Evolutionary conservation across 2,113 vertebrate genomes (phyloP).

Genomic region (Athene noctua): DNA sequence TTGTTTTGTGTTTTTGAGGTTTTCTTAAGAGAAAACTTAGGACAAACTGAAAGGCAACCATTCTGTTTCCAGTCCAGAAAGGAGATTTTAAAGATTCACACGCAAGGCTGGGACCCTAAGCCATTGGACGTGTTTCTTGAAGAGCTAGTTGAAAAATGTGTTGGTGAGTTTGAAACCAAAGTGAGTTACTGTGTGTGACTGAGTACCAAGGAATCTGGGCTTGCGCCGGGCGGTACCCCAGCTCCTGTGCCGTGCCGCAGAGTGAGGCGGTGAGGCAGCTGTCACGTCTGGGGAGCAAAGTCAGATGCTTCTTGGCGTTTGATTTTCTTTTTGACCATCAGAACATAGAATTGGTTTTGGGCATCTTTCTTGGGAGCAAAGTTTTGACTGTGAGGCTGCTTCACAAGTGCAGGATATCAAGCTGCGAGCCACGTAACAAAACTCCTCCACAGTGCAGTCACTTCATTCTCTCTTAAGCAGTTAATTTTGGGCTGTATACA

Average conservation of each 20-base stretch:
- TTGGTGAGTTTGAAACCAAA: conserved; percentile 76
- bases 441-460: not conserved
- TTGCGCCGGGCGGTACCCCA: not conserved
- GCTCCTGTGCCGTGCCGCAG: not conserved
- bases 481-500: not conserved
- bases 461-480: not conserved
- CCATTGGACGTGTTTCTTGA: conserved; percentile 82
- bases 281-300: not conserved
- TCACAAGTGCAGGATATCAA: not conserved
- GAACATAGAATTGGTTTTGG: not conserved
- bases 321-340: not conserved
- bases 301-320: not conserved
- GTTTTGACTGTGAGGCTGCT: not conserved
- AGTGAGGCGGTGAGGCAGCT: fast-evolving
- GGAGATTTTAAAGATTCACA: conserved; percentile 93
- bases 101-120: conserved; percentile 84
- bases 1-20: not conserved
- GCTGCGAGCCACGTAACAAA: not conserved
- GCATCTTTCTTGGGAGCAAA: not conserved
- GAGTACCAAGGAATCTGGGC: fast-evolving
- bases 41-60: not conserved
- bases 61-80: conserved; percentile 82
- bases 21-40: not conserved
- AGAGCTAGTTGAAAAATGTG: conserved; percentile 86
- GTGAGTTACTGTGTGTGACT: not conserved